phyloP scores from a whole-genome alignment of 37 sponge, comb jelly and placozoan genomes.

The Corticium candelabrum region DNA sequence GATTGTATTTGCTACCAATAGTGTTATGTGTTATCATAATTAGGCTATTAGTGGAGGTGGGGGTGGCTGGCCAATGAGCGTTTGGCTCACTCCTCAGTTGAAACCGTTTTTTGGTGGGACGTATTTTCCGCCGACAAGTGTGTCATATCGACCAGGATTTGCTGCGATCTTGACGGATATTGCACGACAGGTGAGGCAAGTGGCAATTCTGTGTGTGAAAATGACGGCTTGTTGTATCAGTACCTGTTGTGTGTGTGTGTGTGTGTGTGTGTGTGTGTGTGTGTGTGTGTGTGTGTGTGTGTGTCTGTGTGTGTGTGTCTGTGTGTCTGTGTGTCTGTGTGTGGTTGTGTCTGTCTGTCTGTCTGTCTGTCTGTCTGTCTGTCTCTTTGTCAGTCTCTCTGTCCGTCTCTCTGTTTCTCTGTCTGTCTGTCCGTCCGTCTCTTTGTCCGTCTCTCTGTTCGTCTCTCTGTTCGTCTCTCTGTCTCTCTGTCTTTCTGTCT shows the following conservation, averaged over 20 bases:
- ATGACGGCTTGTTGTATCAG: neutral
- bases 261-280: no score
- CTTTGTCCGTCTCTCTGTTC: no score
- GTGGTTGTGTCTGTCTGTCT: no score
- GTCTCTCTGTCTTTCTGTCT: no score
- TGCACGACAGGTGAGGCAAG: conserved; percentile 40
- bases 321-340: no score
- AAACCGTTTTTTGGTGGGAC: conserved; percentile 61
- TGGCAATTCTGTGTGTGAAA: neutral
- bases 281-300: no score
- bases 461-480: no score
- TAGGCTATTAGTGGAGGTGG: conserved; percentile 50
- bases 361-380: no score
- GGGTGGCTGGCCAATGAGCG: conserved; percentile 82
- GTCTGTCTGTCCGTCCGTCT: no score
- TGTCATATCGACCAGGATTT: conserved; percentile 46
- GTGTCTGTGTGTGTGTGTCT: no score
- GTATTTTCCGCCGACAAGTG: conserved; percentile 68
- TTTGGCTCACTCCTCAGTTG: conserved; percentile 60
- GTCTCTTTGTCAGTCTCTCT: conserved; percentile 3
- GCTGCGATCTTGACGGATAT: conserved; percentile 38
- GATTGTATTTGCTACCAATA: neutral
- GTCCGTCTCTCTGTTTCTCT: no score
- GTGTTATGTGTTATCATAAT: neutral
- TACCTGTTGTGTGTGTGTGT: no score